Evolutionary conservation across 2,797 vertebrate species (phyloP).

Genomic region (Chrosomus eos): DNA sequence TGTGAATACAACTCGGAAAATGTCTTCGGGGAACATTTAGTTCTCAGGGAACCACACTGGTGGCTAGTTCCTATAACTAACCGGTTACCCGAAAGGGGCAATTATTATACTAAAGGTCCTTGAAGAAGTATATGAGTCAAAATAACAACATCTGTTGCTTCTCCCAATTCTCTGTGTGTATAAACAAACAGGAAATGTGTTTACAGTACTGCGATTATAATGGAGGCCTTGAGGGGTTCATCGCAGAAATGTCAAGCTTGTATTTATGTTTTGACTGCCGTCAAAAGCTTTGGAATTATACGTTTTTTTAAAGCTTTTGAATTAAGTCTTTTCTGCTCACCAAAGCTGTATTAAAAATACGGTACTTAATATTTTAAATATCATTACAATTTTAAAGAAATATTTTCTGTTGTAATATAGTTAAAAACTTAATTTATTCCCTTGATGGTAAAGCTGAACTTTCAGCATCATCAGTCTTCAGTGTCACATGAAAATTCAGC

Average conservation of each 20-base stretch:
- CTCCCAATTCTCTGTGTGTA: not conserved
- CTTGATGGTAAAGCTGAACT: not conserved
- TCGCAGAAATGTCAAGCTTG: not conserved
- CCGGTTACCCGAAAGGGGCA: too few relatives aligned
- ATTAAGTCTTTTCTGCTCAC: not conserved
- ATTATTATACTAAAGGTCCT: not conserved
- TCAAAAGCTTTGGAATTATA: not conserved
- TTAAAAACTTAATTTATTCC: not conserved
- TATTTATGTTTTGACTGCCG: not conserved
- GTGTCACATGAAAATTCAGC: not conserved
- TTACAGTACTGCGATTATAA: not conserved
- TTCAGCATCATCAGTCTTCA: too few relatives aligned
- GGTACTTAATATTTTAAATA: too few relatives aligned
- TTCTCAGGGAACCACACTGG: too few relatives aligned
- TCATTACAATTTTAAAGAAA: not conserved
- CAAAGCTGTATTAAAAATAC: not conserved
- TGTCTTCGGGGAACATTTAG: too few relatives aligned
- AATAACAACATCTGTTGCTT: not conserved
- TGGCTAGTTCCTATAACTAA: too few relatives aligned
- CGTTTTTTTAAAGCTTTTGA: not conserved
- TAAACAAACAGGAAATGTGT: conserved; percentile 1
- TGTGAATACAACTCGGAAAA: too few relatives aligned
- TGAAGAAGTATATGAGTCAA: not conserved
- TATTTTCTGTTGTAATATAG: not conserved
- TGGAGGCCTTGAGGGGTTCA: not conserved